Evolutionary conservation across 2,888 invertebrate species (phyloP).

Genomic region (Hyppa rectilinea): DNA sequence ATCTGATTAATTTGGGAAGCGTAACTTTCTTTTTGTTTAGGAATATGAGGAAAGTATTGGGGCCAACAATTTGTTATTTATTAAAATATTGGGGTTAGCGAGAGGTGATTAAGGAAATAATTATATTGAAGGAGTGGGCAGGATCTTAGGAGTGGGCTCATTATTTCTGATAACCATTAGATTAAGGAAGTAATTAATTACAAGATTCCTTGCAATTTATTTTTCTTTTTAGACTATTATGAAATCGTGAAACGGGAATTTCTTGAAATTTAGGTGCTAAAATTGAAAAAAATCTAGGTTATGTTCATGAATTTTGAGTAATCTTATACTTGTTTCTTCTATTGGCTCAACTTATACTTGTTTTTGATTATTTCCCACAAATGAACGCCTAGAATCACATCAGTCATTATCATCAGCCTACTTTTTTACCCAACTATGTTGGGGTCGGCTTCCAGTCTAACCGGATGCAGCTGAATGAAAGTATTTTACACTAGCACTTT

Average conservation of each 20-base stretch:
- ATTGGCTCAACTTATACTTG: neutral
- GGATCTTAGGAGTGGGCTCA: too few species aligned
- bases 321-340: neutral
- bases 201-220: neutral
- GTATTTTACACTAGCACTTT: too few species aligned
- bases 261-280: neutral
- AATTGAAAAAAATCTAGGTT: neutral
- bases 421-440: too few species aligned
- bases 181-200: neutral
- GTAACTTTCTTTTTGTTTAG: conserved; percentile 17
- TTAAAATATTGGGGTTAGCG: conserved; percentile 24
- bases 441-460: too few species aligned
- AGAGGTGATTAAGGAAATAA: conserved; percentile 17
- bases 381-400: neutral
- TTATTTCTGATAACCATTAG: neutral
- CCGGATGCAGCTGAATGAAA: too few species aligned
- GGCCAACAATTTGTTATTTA: conserved; percentile 4
- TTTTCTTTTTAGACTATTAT: neutral
- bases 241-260: neutral
- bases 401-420: too few species aligned
- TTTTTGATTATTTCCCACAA: neutral
- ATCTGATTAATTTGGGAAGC: conserved; percentile 19
- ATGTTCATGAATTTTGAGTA: neutral
- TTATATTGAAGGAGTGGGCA: conserved; percentile 2
- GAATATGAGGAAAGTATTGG: conserved; percentile 5